Evolutionary conservation across 2,113 vertebrate species (phyloP).

Genomic region (Scatophagus argus): DNA sequence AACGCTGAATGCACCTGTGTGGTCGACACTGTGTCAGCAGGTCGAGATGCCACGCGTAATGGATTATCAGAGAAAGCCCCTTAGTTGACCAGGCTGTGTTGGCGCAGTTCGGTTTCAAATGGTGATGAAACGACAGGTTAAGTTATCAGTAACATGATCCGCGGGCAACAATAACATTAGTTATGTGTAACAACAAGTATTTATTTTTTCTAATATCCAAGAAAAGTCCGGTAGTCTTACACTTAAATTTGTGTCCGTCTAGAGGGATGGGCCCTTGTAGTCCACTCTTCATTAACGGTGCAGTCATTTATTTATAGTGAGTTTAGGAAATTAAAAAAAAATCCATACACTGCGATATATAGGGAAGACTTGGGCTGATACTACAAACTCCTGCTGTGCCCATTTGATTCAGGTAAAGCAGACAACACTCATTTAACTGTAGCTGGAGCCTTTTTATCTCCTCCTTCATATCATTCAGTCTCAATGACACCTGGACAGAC

Average conservation of each 20-base stretch:
- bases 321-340: background rate
- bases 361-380: too few relatives aligned
- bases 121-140: too few relatives aligned
- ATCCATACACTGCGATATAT: background rate
- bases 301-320: background rate
- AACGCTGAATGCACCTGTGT: slow-evolving; percentile 72
- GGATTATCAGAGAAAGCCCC: slow-evolving; percentile 60
- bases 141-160: too few relatives aligned
- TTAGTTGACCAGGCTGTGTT: slow-evolving; percentile 35
- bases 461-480: background rate
- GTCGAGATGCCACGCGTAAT: slow-evolving; percentile 72
- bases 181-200: too few relatives aligned
- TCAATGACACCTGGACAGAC: background rate
- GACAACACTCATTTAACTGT: background rate
- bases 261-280: background rate
- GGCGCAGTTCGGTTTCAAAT: slow-evolving; percentile 30
- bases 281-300: background rate
- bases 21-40: slow-evolving; percentile 70
- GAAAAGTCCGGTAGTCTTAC: background rate
- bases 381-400: background rate
- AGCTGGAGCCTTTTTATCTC: background rate
- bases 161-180: too few relatives aligned
- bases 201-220: background rate
- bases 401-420: background rate
- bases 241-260: slow-evolving; percentile 1